A percentile compares a stretch with the other conserved stretches of the same genome.
These are phyloP conservation scores for Lonchura striata DNA, from an alignment of 2,113 vertebrate genomes.

Conservation along the genomic window DNA sequence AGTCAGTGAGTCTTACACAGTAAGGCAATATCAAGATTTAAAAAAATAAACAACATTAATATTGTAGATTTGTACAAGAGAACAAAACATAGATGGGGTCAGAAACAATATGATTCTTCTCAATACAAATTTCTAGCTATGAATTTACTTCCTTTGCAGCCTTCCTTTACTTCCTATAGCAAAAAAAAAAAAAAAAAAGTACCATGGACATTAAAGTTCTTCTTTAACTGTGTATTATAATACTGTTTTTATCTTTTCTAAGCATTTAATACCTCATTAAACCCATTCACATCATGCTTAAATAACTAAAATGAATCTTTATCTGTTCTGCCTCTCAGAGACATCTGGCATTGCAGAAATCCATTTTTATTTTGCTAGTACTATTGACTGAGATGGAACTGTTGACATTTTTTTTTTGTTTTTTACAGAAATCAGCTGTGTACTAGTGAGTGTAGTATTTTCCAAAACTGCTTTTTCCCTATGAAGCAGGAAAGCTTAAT, in stretches of 20 bases:
- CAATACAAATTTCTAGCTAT: background rate
- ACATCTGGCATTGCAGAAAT: background rate
- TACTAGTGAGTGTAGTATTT: background rate
- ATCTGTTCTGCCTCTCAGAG: background rate
- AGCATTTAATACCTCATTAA: constrained; percentile 14
- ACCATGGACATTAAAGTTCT: background rate
- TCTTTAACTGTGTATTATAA: background rate
- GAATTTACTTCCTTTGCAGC: background rate
- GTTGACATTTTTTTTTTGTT: background rate
- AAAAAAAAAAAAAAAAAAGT: background rate
- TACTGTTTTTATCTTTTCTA: background rate
- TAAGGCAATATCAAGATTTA: background rate
- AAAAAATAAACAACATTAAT: background rate
- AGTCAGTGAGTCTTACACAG: background rate
- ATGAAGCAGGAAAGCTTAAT: background rate
- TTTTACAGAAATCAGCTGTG: background rate
- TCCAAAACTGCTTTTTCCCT: background rate
- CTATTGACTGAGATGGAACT: background rate
- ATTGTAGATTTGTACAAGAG: background rate
- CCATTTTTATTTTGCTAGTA: background rate
- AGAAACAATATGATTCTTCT: background rate
- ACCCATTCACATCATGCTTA: background rate
- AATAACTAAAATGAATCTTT: background rate
- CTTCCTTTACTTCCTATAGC: background rate
- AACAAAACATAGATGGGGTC: background rate